phyloP scores from a whole-genome alignment of 1,140 invertebrate species.

The Lordiphosa stackelbergi region DNA sequence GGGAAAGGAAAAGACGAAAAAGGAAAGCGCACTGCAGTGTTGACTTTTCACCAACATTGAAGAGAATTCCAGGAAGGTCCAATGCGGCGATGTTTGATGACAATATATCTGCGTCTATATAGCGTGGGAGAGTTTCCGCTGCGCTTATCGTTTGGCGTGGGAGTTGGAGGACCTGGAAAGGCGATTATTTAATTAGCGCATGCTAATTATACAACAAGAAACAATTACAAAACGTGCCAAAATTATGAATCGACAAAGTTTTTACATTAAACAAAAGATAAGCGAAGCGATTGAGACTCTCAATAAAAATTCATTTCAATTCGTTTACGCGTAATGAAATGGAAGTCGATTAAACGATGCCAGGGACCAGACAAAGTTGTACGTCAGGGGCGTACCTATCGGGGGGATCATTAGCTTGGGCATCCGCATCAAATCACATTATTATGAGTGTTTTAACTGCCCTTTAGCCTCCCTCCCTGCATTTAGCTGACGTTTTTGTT shows the following conservation, averaged over 20 bases:
- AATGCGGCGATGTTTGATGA: constrained; percentile 56
- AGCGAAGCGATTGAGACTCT: constrained; percentile 32
- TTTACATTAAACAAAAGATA: constrained; percentile 72
- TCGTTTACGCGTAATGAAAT: constrained; percentile 74
- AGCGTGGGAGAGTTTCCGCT: constrained; percentile 47
- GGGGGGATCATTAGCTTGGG: background rate
- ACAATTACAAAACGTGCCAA: constrained; percentile 53
- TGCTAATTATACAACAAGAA: constrained; percentile 47
- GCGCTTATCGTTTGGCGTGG: constrained; percentile 20
- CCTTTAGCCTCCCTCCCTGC: constrained; percentile 19
- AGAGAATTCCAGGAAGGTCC: constrained; percentile 59
- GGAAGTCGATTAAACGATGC: constrained; percentile 66
- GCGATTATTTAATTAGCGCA: constrained; percentile 69
- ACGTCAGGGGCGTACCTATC: constrained; percentile 33
- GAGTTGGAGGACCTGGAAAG: constrained; percentile 16
- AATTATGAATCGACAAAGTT: constrained; percentile 71
- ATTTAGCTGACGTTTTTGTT: constrained; percentile 27
- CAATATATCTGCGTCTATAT: constrained; percentile 38
- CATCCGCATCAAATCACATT: constrained; percentile 64
- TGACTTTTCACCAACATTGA: constrained; percentile 30
- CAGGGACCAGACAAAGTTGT: constrained; percentile 58
- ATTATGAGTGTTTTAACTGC: constrained; percentile 60
- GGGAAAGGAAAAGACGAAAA: constrained; percentile 24
- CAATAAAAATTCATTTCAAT: constrained; percentile 76
- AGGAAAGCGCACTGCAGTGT: constrained; percentile 42